Conservation (phyloP, 2,888 invertebrate genomes). For the Mactromeris polynyma region DNA sequence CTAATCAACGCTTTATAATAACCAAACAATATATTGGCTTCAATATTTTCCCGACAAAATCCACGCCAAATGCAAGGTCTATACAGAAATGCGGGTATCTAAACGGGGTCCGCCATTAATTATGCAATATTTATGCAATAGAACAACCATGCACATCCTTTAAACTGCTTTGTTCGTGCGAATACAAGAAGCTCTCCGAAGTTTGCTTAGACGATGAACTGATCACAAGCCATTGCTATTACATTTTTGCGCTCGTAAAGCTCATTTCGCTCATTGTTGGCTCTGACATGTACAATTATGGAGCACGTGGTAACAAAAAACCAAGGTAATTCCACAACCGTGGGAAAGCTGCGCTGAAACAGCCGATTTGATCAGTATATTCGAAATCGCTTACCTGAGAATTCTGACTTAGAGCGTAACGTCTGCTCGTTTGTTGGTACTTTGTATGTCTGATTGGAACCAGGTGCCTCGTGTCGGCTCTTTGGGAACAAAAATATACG, state of each 20-base stretch:
- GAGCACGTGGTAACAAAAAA: slow-evolving; percentile 33
- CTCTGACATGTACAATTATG: slow-evolving; percentile 40
- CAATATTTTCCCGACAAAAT: not conserved
- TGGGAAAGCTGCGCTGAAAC: slow-evolving; percentile 39
- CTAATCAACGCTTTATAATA: not conserved
- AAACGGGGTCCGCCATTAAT: not conserved
- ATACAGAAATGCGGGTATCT: not conserved
- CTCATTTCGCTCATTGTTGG: slow-evolving; percentile 30
- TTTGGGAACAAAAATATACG: slow-evolving; percentile 15
- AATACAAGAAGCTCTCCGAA: not conserved
- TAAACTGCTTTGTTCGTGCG: not conserved
- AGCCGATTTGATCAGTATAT: slow-evolving; percentile 23
- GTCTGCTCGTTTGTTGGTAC: slow-evolving; percentile 35
- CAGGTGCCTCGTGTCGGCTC: slow-evolving; percentile 31
- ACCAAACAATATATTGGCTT: slow-evolving; percentile 10
- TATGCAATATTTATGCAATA: not conserved
- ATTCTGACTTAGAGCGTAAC: slow-evolving; percentile 30
- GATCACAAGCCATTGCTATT: not conserved
- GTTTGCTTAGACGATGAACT: not conserved
- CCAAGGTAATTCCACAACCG: slow-evolving; percentile 44
- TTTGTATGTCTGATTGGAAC: slow-evolving; percentile 38
- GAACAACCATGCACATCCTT: not conserved
- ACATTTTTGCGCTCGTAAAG: slow-evolving; percentile 19
- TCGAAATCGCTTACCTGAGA: slow-evolving; percentile 46
- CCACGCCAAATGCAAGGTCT: not conserved